Percentiles rank a stretch among this genome's conserved stretches.
Evolutionary conservation across 2,888 invertebrate species (phyloP).

Genomic region (Xanthia togata): DNA sequence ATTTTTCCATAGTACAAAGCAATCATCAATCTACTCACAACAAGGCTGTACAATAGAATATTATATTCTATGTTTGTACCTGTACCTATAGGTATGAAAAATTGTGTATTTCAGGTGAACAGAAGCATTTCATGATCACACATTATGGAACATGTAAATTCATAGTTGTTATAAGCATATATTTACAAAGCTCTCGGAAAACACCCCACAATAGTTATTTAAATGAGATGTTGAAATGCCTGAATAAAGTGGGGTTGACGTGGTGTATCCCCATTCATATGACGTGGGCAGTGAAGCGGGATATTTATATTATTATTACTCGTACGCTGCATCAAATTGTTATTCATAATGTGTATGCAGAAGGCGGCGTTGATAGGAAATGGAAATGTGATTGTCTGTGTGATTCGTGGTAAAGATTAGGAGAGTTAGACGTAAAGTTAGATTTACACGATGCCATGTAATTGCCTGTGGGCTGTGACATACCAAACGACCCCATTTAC

Average conservation of each 20-base stretch:
- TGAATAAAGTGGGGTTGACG: constrained; percentile 71
- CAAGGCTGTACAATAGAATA: not conserved
- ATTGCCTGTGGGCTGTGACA: not conserved
- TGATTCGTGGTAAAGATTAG: not conserved
- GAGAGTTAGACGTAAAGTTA: not conserved
- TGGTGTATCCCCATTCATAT: constrained; percentile 72
- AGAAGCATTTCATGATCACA: not conserved
- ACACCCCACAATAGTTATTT: constrained; percentile 70
- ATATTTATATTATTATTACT: constrained; percentile 65
- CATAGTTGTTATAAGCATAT: constrained; percentile 31
- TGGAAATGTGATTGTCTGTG: not conserved
- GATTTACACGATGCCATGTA: not conserved
- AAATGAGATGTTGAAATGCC: constrained; percentile 76
- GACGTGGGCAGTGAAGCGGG: constrained; percentile 68
- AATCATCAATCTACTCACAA: not conserved
- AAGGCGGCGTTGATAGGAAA: constrained; percentile 3
- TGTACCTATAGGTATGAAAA: not conserved
- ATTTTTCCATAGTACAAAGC: not conserved
- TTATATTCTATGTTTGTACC: not conserved
- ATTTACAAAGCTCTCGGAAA: constrained; percentile 44
- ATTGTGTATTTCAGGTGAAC: not conserved
- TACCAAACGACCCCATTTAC: not conserved
- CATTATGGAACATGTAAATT: constrained; percentile 33
- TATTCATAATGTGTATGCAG: constrained; percentile 32
- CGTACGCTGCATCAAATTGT: constrained; percentile 16